Conservation (phyloP, 2,113 vertebrate genomes). For the Spilogale gracilis region DNA sequence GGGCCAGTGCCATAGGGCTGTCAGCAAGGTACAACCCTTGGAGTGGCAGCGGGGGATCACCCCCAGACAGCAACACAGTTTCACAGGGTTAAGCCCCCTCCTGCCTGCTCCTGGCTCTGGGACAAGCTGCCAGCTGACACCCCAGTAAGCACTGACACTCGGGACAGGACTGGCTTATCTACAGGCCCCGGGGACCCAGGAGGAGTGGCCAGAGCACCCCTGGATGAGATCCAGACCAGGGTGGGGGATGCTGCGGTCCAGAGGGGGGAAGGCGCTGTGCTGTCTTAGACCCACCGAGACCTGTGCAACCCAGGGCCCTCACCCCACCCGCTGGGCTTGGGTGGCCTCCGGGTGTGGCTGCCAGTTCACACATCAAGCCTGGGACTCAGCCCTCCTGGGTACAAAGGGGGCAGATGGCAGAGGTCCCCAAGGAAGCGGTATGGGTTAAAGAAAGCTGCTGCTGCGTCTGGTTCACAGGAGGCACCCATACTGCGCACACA, state of each 20-base stretch:
- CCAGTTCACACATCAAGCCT: not conserved
- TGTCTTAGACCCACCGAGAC: not conserved
- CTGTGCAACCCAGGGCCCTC: not conserved
- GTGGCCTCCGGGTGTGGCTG: accelerated
- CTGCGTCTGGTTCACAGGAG: not conserved
- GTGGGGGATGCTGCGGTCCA: not conserved
- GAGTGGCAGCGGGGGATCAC: accelerated
- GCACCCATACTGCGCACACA: accelerated
- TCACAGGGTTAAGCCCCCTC: not conserved
- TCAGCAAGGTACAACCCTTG: not conserved
- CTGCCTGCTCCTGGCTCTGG: not conserved
- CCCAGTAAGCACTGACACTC: not conserved
- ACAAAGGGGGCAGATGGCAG: accelerated
- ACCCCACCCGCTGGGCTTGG: not conserved
- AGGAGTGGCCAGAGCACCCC: accelerated
- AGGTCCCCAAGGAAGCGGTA: not conserved
- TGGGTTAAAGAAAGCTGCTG: not conserved
- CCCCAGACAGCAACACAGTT: accelerated
- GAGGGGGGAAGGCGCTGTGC: not conserved
- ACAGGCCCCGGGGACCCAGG: no score
- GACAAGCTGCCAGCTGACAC: not conserved
- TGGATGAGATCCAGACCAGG: not conserved
- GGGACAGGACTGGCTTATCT: not conserved
- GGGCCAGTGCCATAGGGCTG: no score
- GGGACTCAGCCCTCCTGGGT: not conserved